These are phyloP conservation scores for Phrynosoma platyrhinos DNA, from an alignment of 2,113 vertebrate species.

Conservation along the genomic window DNA sequence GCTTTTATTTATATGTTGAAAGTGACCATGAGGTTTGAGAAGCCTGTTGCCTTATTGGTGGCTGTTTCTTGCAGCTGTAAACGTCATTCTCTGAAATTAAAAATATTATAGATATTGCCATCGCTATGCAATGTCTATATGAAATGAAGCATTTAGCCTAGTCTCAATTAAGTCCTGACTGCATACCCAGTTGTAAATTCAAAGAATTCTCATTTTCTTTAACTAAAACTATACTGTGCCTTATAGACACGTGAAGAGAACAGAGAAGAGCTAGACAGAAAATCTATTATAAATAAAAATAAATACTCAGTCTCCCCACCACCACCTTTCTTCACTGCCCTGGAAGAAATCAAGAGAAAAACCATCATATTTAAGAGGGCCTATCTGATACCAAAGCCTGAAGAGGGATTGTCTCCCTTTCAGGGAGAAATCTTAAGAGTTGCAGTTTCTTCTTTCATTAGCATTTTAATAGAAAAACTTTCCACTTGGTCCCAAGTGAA, in stretches of 20 bases:
- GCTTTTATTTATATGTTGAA: too few relatives aligned
- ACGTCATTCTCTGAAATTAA: too few relatives aligned
- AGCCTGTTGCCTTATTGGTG: too few relatives aligned
- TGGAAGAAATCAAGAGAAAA: constrained; percentile 58
- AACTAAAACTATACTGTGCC: neutral
- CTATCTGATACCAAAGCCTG: constrained; percentile 55
- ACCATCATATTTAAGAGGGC: constrained; percentile 38
- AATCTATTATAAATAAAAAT: neutral
- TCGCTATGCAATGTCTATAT: too few relatives aligned
- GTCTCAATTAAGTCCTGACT: too few relatives aligned
- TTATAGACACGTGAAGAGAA: neutral
- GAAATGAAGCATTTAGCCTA: too few relatives aligned
- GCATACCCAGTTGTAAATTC: too few relatives aligned
- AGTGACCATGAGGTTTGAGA: too few relatives aligned
- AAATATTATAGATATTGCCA: too few relatives aligned
- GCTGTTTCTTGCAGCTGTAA: too few relatives aligned
- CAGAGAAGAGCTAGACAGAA: neutral
- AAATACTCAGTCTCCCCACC: too few relatives aligned
- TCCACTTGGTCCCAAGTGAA: constrained; percentile 79
- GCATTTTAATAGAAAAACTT: constrained; percentile 90
- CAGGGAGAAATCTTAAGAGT: constrained; percentile 75
- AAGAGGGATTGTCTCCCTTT: constrained; percentile 62
- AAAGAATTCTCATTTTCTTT: neutral
- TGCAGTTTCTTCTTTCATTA: constrained; percentile 82
- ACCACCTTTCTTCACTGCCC: neutral